Conservation (phyloP, 2,888 invertebrate species). For the Rhingia rostrata region DNA sequence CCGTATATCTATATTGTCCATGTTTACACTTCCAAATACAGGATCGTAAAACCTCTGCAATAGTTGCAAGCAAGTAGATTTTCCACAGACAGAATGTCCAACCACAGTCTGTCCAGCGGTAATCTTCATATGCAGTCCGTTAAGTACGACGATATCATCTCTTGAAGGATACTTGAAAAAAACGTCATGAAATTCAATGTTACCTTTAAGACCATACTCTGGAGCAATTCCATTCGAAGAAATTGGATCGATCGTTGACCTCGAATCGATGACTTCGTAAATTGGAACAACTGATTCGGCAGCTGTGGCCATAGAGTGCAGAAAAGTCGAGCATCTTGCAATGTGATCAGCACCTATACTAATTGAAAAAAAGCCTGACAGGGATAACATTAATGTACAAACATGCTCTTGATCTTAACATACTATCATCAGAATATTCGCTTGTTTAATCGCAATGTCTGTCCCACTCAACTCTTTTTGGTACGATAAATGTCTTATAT, state of each 20-base stretch:
- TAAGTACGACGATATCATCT: conserved; percentile 87
- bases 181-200: conserved; percentile 87
- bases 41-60: conserved; percentile 88
- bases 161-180: conserved; percentile 90
- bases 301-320: conserved; percentile 88
- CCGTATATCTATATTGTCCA: conserved; percentile 86
- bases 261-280: conserved; percentile 89
- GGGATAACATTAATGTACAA: conserved; percentile 5
- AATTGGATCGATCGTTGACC: conserved; percentile 88
- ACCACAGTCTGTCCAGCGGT: conserved; percentile 87
- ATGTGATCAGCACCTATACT: conserved; percentile 90
- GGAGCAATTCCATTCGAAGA: conserved; percentile 86
- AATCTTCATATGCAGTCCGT: conserved; percentile 86
- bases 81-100: conserved; percentile 90
- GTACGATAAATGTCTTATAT: too few species aligned
- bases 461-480: too few species aligned
- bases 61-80: conserved; percentile 91
- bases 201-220: conserved; percentile 84
- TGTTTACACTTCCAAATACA: conserved; percentile 83
- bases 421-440: conserved; percentile 88
- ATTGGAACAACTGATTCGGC: conserved; percentile 89
- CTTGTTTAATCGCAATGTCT: too few species aligned
- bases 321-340: conserved; percentile 88
- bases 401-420: conserved; percentile 67
- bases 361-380: conserved; percentile 86